A percentile compares a stretch with the other conserved stretches of the same genome.
Conservation (phyloP, 2,888 invertebrate genomes). For the Nemurella pictetii region DNA sequence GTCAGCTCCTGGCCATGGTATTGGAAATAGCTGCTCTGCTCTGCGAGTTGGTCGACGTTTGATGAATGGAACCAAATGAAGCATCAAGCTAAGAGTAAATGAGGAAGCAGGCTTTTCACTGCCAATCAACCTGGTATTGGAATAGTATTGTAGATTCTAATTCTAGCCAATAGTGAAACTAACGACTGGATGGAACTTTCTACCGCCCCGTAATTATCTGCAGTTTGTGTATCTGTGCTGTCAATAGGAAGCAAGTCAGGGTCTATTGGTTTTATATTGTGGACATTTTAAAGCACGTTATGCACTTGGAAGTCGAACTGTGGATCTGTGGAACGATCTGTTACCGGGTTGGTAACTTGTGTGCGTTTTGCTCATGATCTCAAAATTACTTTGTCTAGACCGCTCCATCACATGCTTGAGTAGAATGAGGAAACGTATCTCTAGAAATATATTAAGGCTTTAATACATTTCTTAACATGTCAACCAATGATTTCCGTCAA, state of each 20-base stretch:
- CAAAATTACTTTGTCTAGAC: too few species aligned
- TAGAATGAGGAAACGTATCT: too few species aligned
- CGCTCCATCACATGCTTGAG: too few species aligned
- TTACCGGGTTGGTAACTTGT: too few species aligned
- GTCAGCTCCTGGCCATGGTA: neutral
- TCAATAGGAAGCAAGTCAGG: neutral
- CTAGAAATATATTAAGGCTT: too few species aligned
- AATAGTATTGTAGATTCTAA: neutral
- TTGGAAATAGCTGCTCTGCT: neutral
- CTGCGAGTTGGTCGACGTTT: neutral
- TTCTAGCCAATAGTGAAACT: neutral
- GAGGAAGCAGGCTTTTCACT: neutral
- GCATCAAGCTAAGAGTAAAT: neutral
- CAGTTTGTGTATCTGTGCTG: neutral
- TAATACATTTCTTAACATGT: too few species aligned
- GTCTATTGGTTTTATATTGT: neutral
- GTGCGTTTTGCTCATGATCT: too few species aligned
- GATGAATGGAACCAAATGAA: neutral
- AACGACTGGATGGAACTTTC: neutral
- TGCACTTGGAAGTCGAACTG: too few species aligned
- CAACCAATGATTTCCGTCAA: too few species aligned
- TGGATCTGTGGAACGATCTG: too few species aligned
- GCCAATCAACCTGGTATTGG: neutral
- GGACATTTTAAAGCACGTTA: neutral
- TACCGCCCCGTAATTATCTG: neutral